These are phyloP conservation scores for Naja naja DNA, from an alignment of 2,113 vertebrate species.

Conservation along the genomic window DNA sequence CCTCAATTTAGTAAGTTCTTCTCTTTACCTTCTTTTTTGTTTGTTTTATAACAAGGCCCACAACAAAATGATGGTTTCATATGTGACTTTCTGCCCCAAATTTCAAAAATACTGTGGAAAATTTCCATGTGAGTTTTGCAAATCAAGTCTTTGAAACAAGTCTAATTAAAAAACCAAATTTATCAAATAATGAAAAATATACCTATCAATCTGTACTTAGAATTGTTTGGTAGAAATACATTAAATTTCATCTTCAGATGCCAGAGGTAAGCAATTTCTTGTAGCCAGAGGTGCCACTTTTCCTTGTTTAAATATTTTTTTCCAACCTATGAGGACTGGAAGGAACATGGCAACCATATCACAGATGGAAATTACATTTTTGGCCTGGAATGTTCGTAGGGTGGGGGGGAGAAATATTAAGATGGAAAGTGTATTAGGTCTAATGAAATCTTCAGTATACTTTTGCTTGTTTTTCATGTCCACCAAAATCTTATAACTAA, in stretches of 20 bases:
- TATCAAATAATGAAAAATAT: background rate
- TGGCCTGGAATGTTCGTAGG: background rate
- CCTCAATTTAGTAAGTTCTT: background rate
- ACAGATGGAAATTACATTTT: background rate
- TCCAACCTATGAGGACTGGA: background rate
- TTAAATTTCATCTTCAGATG: background rate
- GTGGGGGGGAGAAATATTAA: background rate
- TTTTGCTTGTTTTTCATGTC: background rate
- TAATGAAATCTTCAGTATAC: background rate
- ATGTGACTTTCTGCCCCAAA: background rate
- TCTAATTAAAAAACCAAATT: background rate
- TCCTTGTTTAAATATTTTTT: background rate
- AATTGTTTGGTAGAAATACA: background rate
- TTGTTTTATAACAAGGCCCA: background rate
- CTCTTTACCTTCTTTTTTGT: background rate
- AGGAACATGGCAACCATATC: background rate
- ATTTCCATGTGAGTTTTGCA: background rate
- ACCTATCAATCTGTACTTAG: conserved; percentile 1
- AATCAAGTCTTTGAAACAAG: background rate
- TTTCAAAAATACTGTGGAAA: background rate
- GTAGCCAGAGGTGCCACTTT: background rate
- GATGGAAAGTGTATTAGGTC: background rate
- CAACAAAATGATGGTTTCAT: background rate
- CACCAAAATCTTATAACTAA: background rate
- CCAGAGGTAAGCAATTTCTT: background rate